Base-by-base conservation (phyloP, 2,113 vertebrate species). In the Phoxinus phoxinus region DNA sequence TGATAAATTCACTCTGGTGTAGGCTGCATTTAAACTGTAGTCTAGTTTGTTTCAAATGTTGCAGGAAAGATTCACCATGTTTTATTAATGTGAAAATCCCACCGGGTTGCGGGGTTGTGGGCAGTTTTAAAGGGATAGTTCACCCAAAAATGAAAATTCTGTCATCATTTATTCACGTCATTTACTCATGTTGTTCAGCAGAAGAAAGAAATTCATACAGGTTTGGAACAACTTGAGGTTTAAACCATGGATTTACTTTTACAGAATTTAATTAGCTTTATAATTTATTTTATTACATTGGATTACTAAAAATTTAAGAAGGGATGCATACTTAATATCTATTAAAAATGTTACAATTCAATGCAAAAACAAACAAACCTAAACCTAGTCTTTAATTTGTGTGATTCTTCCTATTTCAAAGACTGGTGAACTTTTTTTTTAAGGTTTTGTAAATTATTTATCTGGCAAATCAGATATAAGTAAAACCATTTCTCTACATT, bases 381-480 rank as follows among this genome's bases (percentile, higher is more conserved):
- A 71, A 71, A 71, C 10, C 10, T 19, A 71, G 32, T 35, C 30
- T 77, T 23, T 0, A 37, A 15, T 41, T 12, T 23, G 25, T 27
- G 8, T 21, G 17, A 79, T 41, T 17, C 1, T 8, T 23, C 10
- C 32, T 37, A 21, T 61, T 79, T 46, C 13, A 80, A 75, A 51
- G 13, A 12, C 37, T 80, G 77, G 77, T 80, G 58, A 63, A 80
- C 76, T 41, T 80, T 80, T 46, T 35, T 30, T 59, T 59, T 58
- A 59, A 78, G 51, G 1, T 37, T 35, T 59, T 59, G 3, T 41
- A 59, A 6, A 59, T 41, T 8, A 59, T 53, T 59, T 41, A 59
- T n/a, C 4, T 79, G 6, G 32, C 32, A 35, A 21, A 69, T 69
- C 65, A 4, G 17, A 9, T 37, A 35, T 37, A 37, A 69, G 1